Conservation (phyloP, 2,888 invertebrate species). For the Brachylomia viminalis region DNA sequence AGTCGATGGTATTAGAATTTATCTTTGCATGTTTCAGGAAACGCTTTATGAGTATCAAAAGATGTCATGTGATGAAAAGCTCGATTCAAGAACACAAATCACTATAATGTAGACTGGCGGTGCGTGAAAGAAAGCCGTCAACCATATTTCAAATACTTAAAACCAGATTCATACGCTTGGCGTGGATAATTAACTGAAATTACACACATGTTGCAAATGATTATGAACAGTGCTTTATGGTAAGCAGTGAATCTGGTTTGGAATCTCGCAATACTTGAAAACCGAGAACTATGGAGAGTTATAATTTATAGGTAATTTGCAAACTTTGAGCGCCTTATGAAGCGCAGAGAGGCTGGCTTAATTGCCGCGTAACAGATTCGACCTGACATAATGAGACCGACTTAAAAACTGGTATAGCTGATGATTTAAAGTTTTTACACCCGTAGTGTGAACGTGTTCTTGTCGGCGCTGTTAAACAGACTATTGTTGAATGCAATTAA, state of each 20-base stretch:
- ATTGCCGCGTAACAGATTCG: conserved; percentile 68
- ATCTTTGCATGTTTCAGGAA: not conserved
- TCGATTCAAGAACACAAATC: not conserved
- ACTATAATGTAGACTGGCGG: not conserved
- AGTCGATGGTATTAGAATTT: no score
- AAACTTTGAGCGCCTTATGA: conserved; percentile 61
- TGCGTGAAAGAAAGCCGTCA: conserved; percentile 12
- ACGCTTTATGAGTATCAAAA: not conserved
- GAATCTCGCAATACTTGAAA: conserved; percentile 50
- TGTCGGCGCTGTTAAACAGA: conserved; percentile 41
- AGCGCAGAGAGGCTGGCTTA: conserved; percentile 58
- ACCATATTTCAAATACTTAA: conserved; percentile 9
- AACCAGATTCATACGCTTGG: conserved; percentile 38
- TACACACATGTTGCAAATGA: conserved; percentile 49
- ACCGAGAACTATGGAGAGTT: conserved; percentile 30
- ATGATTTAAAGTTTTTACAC: conserved; percentile 63
- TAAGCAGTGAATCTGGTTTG: conserved; percentile 52
- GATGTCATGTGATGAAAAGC: no score
- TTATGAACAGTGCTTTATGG: conserved; percentile 45
- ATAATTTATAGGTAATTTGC: conserved; percentile 43
- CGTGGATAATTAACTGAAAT: conserved; percentile 41
- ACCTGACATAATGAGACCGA: conserved; percentile 61
- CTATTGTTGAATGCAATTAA: conserved; percentile 61
- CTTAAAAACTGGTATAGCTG: conserved; percentile 55
- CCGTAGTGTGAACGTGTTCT: conserved; percentile 58